Base-by-base conservation (phyloP, 2,113 vertebrate genomes). In the Sminthopsis crassicaudata region DNA sequence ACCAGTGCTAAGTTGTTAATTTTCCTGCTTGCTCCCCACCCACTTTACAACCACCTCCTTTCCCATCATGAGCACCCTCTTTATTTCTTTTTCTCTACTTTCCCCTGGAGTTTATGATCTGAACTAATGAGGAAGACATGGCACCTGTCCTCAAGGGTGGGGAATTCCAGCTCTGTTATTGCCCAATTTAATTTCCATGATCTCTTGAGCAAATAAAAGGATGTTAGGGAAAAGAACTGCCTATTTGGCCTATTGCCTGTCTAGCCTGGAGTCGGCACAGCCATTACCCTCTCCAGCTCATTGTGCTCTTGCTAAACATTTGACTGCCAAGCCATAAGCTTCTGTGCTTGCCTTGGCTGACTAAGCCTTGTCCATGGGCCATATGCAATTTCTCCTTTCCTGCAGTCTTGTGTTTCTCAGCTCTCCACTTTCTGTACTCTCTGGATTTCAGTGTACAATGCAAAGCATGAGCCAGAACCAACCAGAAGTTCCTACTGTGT, bases 111-210 rank as follows among this genome's bases (percentile, higher is more conserved):
- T 98, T 98, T 98, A 98, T 98, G 97, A 94, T 96, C 97, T 97
- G 93, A 95, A 97, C 97, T 98, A 98, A 98, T 98, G 97, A 98
- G 97, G 96, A 95, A 97, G 97, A 98, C 97, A 97, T 96, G 97
- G 97, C 96, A 97, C 92, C 97, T 97, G 96, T 92, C 97, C 97
- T 97, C 97, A 96, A 98, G 97, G 97, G 97, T 98, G 96, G 97
- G 97, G 97, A 97, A 97, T 98, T 98, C 97, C 97, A 97, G 94
- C 91, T 96, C 96, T 96, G 94, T 98, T 98, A 97, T 97, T 93
- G 97, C 95, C 97, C 97, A 97, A 97, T 98, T 98, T 97, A 97
- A 98, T 97, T 98, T 97, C 97, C 97, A 97, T 97, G 97, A 98
- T 98, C 97, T 98, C 97, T 98, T 98, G 97, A 98, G 97, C 97